Evolutionary conservation across 2,113 vertebrate species (phyloP).

Genomic region (Grammomys surdaster): DNA sequence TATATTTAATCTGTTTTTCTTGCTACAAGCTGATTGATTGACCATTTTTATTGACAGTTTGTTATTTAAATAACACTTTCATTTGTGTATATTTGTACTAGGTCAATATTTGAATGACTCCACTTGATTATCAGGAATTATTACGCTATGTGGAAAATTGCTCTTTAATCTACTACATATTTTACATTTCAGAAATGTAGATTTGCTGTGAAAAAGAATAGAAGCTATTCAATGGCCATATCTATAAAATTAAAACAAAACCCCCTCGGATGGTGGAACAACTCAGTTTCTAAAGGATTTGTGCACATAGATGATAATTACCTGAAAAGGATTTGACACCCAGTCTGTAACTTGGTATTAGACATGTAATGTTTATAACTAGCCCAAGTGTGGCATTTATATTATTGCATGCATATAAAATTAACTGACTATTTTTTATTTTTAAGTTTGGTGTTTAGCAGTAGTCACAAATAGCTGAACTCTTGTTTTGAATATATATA

Average conservation of each 20-base stretch:
- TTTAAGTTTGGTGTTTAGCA: neutral
- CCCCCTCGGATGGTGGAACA: neutral
- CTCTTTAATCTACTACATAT: neutral
- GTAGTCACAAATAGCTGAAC: neutral
- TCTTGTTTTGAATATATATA: neutral
- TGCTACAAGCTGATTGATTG: neutral
- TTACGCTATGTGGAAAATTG: neutral
- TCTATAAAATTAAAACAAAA: neutral
- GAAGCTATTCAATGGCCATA: neutral
- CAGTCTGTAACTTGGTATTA: neutral
- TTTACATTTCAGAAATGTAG: constrained; percentile 12
- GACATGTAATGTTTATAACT: neutral
- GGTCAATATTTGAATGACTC: constrained; percentile 8
- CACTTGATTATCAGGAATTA: neutral
- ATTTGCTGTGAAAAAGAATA: neutral
- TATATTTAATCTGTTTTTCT: constrained; percentile 18
- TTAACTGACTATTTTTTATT: neutral
- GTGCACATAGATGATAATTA: neutral
- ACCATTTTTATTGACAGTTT: constrained; percentile 70
- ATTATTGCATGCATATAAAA: neutral
- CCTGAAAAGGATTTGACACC: constrained; percentile 8
- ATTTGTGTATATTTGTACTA: neutral
- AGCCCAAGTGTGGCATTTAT: neutral
- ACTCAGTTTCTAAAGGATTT: neutral
- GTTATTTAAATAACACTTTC: constrained; percentile 6